Evolutionary conservation across 2,888 invertebrate genomes (phyloP).

Genomic region (Rhaphigaster nebulosa): DNA sequence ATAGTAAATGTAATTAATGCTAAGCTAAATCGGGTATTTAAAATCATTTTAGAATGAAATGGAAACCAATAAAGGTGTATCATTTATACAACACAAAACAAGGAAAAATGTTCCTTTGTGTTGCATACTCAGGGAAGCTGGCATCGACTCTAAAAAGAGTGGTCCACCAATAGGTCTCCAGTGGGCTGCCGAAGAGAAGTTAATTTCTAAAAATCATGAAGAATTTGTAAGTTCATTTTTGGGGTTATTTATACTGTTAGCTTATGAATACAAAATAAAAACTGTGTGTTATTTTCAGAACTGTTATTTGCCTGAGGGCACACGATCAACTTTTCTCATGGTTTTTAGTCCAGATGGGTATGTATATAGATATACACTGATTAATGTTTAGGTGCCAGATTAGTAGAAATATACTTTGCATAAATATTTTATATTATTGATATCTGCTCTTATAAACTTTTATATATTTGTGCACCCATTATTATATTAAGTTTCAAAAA

Average conservation of each 20-base stretch:
- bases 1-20: background rate
- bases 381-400: background rate
- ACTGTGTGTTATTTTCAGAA: slow-evolving; percentile 71
- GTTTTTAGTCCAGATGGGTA: slow-evolving; percentile 91
- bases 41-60: slow-evolving; percentile 51
- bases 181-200: slow-evolving; percentile 76
- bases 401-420: background rate
- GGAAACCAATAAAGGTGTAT: slow-evolving; percentile 59
- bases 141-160: slow-evolving; percentile 61
- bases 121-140: slow-evolving; percentile 63
- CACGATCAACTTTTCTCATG: slow-evolving; percentile 87
- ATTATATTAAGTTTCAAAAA: background rate
- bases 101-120: slow-evolving; percentile 62
- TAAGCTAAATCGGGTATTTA: background rate
- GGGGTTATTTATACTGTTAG: background rate
- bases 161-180: slow-evolving; percentile 70
- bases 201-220: slow-evolving; percentile 74
- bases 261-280: slow-evolving; percentile 5
- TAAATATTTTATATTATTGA: background rate
- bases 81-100: slow-evolving; percentile 45
- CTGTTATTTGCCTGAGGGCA: slow-evolving; percentile 81
- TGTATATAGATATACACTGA: slow-evolving; percentile 67
- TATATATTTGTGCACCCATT: background rate
- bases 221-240: slow-evolving; percentile 73
- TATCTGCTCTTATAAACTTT: background rate